Conservation (phyloP, 1,140 invertebrate genomes). For the Cydia amplana region DNA sequence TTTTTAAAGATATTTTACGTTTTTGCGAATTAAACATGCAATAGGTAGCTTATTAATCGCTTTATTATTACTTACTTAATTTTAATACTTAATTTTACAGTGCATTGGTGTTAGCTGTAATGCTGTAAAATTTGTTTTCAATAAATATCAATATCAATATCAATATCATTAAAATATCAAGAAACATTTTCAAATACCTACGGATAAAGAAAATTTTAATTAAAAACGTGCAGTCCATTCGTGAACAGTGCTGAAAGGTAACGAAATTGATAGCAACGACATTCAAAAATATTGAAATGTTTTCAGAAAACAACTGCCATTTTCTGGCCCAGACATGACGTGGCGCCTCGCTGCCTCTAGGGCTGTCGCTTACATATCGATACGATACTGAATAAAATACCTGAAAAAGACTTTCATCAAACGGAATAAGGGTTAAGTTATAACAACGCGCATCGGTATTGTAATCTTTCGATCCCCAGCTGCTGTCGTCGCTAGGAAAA, state of each 20-base stretch:
- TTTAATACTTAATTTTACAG: too few species aligned
- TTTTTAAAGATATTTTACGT: too few species aligned
- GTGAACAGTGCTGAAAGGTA: slow-evolving; percentile 1
- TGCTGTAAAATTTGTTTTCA: too few species aligned
- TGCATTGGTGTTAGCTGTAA: too few species aligned
- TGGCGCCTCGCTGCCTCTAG: slow-evolving; percentile 43
- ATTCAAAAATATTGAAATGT: slow-evolving; percentile 44
- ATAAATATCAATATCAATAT: too few species aligned
- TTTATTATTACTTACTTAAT: too few species aligned
- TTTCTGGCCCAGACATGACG: slow-evolving; percentile 45
- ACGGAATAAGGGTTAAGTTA: slow-evolving; percentile 51
- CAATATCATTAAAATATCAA: not conserved
- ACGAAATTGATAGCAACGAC: not conserved
- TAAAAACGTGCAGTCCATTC: slow-evolving; percentile 1
- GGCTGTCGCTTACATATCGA: slow-evolving; percentile 44
- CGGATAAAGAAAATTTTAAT: not conserved
- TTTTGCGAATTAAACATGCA: too few species aligned
- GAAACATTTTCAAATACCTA: not conserved
- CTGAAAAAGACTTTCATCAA: slow-evolving; percentile 40
- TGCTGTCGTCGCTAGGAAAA: slow-evolving; percentile 57
- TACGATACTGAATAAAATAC: slow-evolving; percentile 35
- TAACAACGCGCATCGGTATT: slow-evolving; percentile 42
- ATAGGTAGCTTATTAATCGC: too few species aligned
- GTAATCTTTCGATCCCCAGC: slow-evolving; percentile 56
- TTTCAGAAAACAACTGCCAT: slow-evolving; percentile 46